These are phyloP conservation scores for Alsophila aescularia DNA, from an alignment of 2,888 invertebrate genomes.

Conservation along the genomic window DNA sequence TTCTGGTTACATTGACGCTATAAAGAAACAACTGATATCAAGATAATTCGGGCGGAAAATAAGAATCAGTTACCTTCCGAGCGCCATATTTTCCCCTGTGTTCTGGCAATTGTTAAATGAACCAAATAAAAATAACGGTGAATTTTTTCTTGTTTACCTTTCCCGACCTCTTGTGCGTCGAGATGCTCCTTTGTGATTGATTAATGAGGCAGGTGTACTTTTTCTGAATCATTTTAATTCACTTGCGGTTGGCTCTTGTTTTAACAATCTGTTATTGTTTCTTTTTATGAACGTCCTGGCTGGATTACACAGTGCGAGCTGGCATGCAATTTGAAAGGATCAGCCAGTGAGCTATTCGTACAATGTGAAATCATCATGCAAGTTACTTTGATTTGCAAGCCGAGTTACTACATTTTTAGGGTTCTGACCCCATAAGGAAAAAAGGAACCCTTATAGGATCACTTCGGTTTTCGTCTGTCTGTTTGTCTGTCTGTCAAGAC, in stretches of 20 bases:
- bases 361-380: too few relatives aligned
- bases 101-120: slow-evolving; percentile 58
- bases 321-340: too few relatives aligned
- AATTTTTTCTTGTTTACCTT: slow-evolving; percentile 50
- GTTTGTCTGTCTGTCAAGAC: too few relatives aligned
- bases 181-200: slow-evolving; percentile 39
- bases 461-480: too few relatives aligned
- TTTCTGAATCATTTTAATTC: slow-evolving; percentile 11
- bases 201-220: slow-evolving; percentile 27
- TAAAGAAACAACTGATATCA: slow-evolving; percentile 38
- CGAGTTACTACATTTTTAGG: too few relatives aligned
- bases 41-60: slow-evolving; percentile 60
- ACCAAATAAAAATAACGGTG: slow-evolving; percentile 53
- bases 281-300: too few relatives aligned
- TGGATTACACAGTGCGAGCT: too few relatives aligned
- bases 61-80: slow-evolving; percentile 51
- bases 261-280: neutral
- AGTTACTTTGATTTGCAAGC: too few relatives aligned
- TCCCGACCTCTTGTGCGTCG: slow-evolving; percentile 32
- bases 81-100: slow-evolving; percentile 49
- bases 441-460: too few relatives aligned
- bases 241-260: slow-evolving; percentile 12
- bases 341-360: too few relatives aligned
- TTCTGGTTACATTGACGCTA: slow-evolving; percentile 28
- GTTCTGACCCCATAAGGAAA: too few relatives aligned